Percentiles rank a stretch among this genome's conserved stretches.
These are phyloP conservation scores for Pitangus sulphuratus DNA, from an alignment of 2,797 vertebrate genomes.

Conservation along the genomic window DNA sequence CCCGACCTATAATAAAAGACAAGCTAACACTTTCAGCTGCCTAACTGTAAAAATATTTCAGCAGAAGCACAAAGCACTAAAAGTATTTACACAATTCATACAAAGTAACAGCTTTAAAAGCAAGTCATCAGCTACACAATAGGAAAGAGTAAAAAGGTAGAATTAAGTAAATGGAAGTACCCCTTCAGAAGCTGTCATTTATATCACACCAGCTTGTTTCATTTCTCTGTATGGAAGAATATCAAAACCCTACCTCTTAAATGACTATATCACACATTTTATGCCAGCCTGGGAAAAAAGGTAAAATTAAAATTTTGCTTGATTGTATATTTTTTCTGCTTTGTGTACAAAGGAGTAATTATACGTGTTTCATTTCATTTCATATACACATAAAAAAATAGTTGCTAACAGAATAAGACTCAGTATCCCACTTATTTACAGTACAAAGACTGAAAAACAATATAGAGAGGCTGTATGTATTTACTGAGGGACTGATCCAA, in stretches of 20 bases:
- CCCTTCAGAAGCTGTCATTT: neutral
- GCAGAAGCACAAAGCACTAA: neutral
- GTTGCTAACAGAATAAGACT: neutral
- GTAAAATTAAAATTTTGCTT: neutral
- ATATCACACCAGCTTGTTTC: neutral
- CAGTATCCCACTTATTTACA: neutral
- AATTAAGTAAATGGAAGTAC: neutral
- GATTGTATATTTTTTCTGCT: neutral
- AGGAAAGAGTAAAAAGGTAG: neutral
- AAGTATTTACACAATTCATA: neutral
- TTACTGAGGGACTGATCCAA: neutral
- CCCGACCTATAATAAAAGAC: neutral
- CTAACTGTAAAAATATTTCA: neutral
- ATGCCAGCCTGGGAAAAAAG: neutral
- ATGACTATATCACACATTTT: neutral
- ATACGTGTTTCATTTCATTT: neutral
- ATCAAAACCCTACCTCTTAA: neutral
- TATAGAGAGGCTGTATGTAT: neutral
- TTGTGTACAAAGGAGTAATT: neutral
- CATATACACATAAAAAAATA: neutral
- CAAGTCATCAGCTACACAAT: neutral
- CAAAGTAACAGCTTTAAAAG: conserved; percentile 23
- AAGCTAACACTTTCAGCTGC: neutral
- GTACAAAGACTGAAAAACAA: neutral
- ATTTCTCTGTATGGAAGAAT: neutral